Base-by-base conservation (phyloP, 2,888 invertebrate genomes). In the Neoaliturus tenellus region DNA sequence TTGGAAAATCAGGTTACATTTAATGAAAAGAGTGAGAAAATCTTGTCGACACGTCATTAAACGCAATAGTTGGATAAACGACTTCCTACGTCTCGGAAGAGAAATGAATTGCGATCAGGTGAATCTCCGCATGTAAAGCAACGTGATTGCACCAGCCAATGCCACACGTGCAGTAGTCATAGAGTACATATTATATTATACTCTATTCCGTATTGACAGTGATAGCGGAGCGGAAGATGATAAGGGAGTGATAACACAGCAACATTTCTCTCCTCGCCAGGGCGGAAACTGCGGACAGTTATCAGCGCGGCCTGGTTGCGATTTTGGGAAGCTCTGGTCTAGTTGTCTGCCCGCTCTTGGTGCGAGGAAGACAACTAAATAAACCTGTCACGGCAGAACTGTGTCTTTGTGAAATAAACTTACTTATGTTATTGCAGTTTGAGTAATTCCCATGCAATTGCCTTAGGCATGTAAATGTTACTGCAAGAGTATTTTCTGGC, bases 211-310 rank as follows among this genome's bases (percentile, higher is more conserved):
- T n/a, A 51, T 51, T 51, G 51, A 51, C 51, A 51, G 8, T 71
- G 71, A 71, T 71, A 71, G 39, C 39, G 23, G 39, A n/a, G 71
- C 71, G 71, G 71, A 71, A 71, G 71, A 20, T n/a, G 71, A 39
- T 71, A 71, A 28, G 28, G 20, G 3, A 71, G 39, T 71, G 71
- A 71, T 71, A 71, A 33, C n/a, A n/a, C n/a, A 62, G 62, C 28
- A 28, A 28, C 62, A 62, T 62, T 62, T 62, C 62, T 62, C 62
- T 17, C 55, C 23, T 2, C 62, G 28, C 12, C 62, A 23, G 51
- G 23, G 31, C 62, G 62, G 62, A 62, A 62, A 31, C 31, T 17
- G 51, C 20, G 23, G 51, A 51, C 23, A 51, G 20, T n/a, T n/a
- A n/a, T n/a, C n/a, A n/a, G n/a, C 6, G 5, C 51, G 51, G 23